Percentiles rank a stretch among this genome's conserved stretches.
Evolutionary conservation across 1,140 invertebrate species (phyloP).

Genomic region (Drosophila chauvacae): DNA sequence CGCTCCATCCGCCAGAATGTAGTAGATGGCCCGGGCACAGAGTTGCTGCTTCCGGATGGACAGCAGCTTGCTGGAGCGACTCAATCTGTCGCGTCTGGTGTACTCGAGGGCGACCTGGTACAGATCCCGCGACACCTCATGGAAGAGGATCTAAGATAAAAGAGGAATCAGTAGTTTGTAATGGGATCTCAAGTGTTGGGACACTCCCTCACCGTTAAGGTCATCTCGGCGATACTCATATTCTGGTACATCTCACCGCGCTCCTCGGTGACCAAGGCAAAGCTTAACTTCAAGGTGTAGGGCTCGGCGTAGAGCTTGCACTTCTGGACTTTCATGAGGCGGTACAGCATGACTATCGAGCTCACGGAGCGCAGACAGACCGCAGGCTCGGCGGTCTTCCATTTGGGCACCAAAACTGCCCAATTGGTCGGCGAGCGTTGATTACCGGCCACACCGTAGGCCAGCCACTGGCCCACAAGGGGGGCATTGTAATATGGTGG

Average conservation of each 20-base stretch:
- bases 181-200: not conserved
- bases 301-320: slow-evolving; percentile 29
- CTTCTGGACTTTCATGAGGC: slow-evolving; percentile 35
- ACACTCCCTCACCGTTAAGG: slow-evolving; percentile 25
- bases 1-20: slow-evolving; percentile 6
- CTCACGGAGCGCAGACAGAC: slow-evolving; percentile 3
- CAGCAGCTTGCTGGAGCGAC: not conserved
- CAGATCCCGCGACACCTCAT: slow-evolving; percentile 35
- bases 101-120: not conserved
- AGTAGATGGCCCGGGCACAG: slow-evolving; percentile 21
- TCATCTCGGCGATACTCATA: slow-evolving; percentile 18
- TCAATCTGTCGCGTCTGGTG: not conserved
- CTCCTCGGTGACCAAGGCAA: slow-evolving; percentile 36
- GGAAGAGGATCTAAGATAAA: slow-evolving; percentile 27
- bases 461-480: slow-evolving; percentile 41
- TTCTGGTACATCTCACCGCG: slow-evolving; percentile 10
- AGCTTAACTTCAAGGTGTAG: slow-evolving; percentile 45
- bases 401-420: slow-evolving; percentile 50
- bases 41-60: slow-evolving; percentile 34
- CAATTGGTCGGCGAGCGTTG: slow-evolving; percentile 13
- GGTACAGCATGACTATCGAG: slow-evolving; percentile 19
- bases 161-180: too few relatives aligned
- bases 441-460: slow-evolving; percentile 24
- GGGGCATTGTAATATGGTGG: slow-evolving; percentile 35
- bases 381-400: slow-evolving; percentile 6